Evolutionary conservation across 35 echinoderm and acorn worm species (phyloP).

Genomic region (Eucidaris tribuloides): DNA sequence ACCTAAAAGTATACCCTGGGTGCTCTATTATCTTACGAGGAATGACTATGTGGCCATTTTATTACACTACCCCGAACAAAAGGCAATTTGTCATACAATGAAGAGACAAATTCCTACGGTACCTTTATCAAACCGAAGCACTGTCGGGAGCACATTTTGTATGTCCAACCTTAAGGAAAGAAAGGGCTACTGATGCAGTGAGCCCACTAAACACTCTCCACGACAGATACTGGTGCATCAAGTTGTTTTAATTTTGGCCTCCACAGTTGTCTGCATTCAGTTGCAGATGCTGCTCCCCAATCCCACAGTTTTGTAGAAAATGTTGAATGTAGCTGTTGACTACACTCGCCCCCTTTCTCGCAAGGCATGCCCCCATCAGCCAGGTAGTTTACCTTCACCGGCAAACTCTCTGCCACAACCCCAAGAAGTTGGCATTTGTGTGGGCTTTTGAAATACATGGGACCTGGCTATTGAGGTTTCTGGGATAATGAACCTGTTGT

Average conservation of each 20-base stretch:
- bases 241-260: not conserved
- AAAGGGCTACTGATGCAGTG: not conserved
- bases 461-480: not conserved
- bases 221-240: not conserved
- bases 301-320: not conserved
- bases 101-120: too few species aligned
- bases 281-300: not conserved
- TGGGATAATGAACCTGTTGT: not conserved
- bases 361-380: not conserved
- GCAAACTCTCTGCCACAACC: not conserved
- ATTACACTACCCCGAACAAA: too few species aligned
- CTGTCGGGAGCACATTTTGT: not conserved
- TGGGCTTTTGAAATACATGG: not conserved
- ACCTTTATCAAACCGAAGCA: not conserved
- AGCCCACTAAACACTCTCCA: not conserved
- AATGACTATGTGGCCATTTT: too few species aligned
- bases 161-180: not conserved
- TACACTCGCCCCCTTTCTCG: not conserved
- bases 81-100: too few species aligned
- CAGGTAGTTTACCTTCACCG: not conserved
- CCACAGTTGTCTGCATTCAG: not conserved
- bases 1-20: too few species aligned
- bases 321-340: not conserved
- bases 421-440: not conserved
- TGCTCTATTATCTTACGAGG: too few species aligned